phyloP scores from a whole-genome alignment of 2,113 vertebrate species.

The Bambusicola thoracicus region DNA sequence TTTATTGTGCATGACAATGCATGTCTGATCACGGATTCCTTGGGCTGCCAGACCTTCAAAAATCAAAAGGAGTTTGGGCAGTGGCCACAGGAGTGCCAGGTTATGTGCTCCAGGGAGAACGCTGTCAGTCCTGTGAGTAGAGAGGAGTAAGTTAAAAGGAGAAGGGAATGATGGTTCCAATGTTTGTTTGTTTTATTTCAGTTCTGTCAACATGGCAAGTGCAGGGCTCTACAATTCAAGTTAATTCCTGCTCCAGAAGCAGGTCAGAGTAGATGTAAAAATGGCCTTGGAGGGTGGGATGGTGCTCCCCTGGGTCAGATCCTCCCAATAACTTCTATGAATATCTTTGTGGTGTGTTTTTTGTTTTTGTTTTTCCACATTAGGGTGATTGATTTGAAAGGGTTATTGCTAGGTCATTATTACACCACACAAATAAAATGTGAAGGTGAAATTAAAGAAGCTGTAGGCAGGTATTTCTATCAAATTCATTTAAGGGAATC shows the following conservation, averaged over 20 bases:
- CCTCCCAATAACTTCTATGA: neutral
- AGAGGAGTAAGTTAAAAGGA: neutral
- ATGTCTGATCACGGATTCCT: slow-evolving; percentile 19
- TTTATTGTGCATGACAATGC: slow-evolving; percentile 49
- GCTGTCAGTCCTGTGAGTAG: neutral
- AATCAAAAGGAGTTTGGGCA: slow-evolving; percentile 44
- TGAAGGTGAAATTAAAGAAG: neutral
- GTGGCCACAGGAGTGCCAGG: neutral
- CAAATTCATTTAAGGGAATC: neutral
- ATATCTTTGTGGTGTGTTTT: neutral
- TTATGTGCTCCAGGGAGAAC: neutral
- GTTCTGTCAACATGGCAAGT: neutral
- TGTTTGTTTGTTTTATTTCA: neutral
- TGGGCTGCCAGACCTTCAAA: neutral
- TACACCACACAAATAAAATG: neutral
- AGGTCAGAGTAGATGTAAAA: neutral
- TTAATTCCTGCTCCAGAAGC: neutral
- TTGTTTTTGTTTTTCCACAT: neutral
- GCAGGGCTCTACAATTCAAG: neutral
- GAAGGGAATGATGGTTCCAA: neutral
- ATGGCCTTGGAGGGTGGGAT: neutral
- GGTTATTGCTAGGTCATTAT: neutral
- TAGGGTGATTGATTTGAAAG: neutral
- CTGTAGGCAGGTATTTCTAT: neutral
- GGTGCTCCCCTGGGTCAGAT: neutral